Conservation (phyloP, 2,888 invertebrate species). For the Lysandra bellargus region DNA sequence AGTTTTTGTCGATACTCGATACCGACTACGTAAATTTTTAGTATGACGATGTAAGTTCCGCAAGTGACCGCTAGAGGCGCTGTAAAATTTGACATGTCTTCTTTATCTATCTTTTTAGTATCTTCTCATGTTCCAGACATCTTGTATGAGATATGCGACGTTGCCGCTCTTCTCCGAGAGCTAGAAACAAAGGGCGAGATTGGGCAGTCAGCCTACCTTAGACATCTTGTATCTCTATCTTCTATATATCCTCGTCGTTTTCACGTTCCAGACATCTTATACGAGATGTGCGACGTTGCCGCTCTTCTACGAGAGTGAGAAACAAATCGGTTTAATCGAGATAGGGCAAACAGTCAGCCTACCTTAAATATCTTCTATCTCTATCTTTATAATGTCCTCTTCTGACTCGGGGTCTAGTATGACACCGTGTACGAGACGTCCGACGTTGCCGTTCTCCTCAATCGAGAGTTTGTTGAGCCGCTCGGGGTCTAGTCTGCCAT, state of each 20-base stretch:
- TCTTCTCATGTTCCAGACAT: background rate
- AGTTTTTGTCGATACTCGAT: too few species aligned
- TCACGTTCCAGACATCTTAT: background rate
- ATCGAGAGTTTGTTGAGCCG: background rate
- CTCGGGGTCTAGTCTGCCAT: background rate
- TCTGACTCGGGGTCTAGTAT: background rate
- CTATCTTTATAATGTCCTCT: background rate
- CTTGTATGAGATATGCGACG: background rate
- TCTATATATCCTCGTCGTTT: too few species aligned
- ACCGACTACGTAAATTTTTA: too few species aligned
- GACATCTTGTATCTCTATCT: background rate
- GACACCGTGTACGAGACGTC: background rate
- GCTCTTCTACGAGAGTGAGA: background rate
- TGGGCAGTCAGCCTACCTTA: too few species aligned
- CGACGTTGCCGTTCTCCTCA: slow-evolving; percentile 1
- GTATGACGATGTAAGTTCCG: too few species aligned
- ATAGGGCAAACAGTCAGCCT: too few species aligned
- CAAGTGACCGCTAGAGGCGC: too few species aligned
- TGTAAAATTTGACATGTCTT: background rate
- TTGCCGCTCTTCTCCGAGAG: background rate
- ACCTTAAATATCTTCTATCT: background rate
- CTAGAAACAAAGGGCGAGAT: background rate
- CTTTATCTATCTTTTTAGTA: background rate
- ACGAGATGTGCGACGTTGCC: background rate
- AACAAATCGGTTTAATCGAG: background rate